phyloP scores from a whole-genome alignment of 2,797 vertebrate genomes.

The Ctenopoma kingsleyae region DNA sequence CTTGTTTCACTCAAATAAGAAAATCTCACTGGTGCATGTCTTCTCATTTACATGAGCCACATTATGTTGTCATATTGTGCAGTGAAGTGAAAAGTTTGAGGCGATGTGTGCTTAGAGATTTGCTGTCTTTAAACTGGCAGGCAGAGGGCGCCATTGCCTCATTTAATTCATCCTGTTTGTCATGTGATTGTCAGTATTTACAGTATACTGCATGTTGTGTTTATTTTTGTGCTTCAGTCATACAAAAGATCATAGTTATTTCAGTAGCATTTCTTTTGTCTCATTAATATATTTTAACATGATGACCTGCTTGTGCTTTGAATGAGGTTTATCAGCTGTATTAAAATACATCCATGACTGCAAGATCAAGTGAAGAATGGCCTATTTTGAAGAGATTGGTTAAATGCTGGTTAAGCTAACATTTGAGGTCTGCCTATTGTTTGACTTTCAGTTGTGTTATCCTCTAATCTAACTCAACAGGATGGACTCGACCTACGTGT shows the following conservation, averaged over 20 bases:
- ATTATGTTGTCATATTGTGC: neutral
- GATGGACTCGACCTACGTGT: neutral
- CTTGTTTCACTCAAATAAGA: too few species aligned
- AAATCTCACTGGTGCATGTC: neutral
- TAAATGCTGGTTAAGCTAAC: neutral
- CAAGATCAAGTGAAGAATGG: too few species aligned
- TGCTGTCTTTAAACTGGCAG: neutral
- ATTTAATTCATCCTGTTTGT: neutral
- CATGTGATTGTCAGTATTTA: neutral
- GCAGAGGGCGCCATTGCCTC: conserved; percentile 56
- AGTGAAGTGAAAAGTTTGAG: neutral
- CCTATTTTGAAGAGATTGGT: too few species aligned
- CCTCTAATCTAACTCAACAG: neutral
- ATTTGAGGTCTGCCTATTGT: conserved; percentile 3
- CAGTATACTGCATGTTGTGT: neutral
- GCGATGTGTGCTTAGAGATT: neutral
- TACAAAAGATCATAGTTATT: neutral
- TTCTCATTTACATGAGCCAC: neutral
- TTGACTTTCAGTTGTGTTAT: neutral
- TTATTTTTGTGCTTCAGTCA: neutral
- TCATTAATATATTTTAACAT: neutral
- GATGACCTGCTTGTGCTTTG: neutral
- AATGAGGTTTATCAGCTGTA: neutral
- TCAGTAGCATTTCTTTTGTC: neutral
- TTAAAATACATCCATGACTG: too few species aligned